phyloP scores from a whole-genome alignment of 1,140 invertebrate species.

The Euwallacea similis region DNA sequence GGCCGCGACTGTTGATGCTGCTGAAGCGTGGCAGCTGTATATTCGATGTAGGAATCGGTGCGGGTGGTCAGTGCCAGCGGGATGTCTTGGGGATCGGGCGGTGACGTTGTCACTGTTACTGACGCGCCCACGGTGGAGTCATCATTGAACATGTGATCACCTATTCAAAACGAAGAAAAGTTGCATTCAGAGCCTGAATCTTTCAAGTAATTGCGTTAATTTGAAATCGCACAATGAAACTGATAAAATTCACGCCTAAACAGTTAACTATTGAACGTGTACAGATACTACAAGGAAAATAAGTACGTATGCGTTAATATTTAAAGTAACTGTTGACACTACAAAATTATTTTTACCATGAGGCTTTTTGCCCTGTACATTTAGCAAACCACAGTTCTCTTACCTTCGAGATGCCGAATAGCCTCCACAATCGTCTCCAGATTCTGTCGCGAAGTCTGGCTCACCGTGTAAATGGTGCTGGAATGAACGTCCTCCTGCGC shows the following conservation, averaged over 20 bases:
- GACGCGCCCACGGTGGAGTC: slow-evolving; percentile 56
- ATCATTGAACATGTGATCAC: slow-evolving; percentile 86
- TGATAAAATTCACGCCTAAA: slow-evolving; percentile 55
- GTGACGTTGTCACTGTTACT: slow-evolving; percentile 41
- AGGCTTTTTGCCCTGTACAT: neutral
- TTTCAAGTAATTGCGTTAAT: no score
- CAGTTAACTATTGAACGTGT: neutral
- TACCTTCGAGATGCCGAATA: slow-evolving; percentile 88
- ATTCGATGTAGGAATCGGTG: slow-evolving; percentile 62
- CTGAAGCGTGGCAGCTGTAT: slow-evolving; percentile 52
- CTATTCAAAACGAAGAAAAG: slow-evolving; percentile 13
- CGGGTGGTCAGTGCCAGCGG: slow-evolving; percentile 75
- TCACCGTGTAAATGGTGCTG: slow-evolving; percentile 65
- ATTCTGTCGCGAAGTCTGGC: slow-evolving; percentile 87
- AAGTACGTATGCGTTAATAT: no score
- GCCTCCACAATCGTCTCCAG: slow-evolving; percentile 97
- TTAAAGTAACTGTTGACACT: no score
- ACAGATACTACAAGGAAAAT: neutral
- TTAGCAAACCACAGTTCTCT: neutral
- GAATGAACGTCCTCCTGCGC: slow-evolving; percentile 60
- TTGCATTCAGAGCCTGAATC: neutral
- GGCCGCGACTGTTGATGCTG: slow-evolving; percentile 72
- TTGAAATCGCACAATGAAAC: no score
- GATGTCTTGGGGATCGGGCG: slow-evolving; percentile 59
- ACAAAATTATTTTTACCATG: no score